Evolutionary conservation across 2,797 vertebrate genomes (phyloP).

Genomic region (Smutsia temminckii): DNA sequence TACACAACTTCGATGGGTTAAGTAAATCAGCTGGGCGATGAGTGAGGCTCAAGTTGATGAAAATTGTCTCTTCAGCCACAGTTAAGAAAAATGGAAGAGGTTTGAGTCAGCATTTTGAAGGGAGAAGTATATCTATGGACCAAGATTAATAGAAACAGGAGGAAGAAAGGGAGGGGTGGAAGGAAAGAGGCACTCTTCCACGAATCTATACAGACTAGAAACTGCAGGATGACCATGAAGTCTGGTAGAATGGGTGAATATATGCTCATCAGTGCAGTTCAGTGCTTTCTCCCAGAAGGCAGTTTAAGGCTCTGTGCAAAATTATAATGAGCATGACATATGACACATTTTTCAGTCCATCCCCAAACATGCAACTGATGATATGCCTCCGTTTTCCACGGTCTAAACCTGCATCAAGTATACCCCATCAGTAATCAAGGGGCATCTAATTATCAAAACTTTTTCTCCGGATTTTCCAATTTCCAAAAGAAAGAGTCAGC

Average conservation of each 20-base stretch:
- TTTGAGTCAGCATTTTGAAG: background rate
- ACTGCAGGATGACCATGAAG: background rate
- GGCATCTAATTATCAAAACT: background rate
- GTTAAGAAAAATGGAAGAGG: background rate
- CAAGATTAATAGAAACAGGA: background rate
- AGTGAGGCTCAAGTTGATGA: background rate
- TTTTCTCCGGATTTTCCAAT: background rate
- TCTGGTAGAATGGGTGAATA: background rate
- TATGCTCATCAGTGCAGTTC: background rate
- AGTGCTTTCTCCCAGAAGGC: background rate
- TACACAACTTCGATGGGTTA: background rate
- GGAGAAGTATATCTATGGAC: background rate
- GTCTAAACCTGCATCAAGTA: background rate
- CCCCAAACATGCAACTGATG: background rate
- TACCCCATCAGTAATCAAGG: background rate
- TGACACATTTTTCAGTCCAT: background rate
- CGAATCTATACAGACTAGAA: background rate
- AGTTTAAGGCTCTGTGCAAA: background rate
- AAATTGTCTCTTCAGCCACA: background rate
- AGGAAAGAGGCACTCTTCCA: background rate
- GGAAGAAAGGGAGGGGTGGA: background rate
- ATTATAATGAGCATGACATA: accelerated
- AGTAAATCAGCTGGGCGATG: background rate
- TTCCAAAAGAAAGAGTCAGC: background rate
- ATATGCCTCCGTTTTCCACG: background rate